Evolutionary conservation across 2,888 invertebrate genomes (phyloP).

Genomic region (Eutolmus rufibarbis): DNA sequence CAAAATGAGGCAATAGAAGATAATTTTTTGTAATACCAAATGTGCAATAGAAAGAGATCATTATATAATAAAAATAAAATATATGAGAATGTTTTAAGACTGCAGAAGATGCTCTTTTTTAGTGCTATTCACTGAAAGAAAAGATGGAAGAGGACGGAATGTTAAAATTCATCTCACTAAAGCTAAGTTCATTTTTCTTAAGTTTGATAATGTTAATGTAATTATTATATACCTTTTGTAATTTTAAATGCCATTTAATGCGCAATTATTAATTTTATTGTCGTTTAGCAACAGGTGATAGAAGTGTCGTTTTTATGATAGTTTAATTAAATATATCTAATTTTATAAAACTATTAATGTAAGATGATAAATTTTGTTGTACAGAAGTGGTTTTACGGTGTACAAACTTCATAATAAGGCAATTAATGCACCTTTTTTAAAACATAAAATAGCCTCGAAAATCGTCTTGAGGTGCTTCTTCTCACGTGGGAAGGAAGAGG

Average conservation of each 20-base stretch:
- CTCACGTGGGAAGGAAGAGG: not conserved
- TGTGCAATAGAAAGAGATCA: slow-evolving; percentile 48
- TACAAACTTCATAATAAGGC: not conserved
- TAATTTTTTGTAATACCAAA: slow-evolving; percentile 43
- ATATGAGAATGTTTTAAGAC: slow-evolving; percentile 40
- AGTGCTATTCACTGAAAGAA: not conserved
- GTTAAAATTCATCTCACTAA: not conserved
- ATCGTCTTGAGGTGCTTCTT: not conserved
- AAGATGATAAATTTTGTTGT: not conserved
- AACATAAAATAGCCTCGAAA: not conserved
- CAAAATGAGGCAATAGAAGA: slow-evolving; percentile 44
- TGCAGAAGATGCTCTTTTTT: not conserved
- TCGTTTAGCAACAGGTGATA: not conserved
- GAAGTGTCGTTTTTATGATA: not conserved
- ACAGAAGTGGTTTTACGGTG: not conserved
- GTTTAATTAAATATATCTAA: too few species aligned
- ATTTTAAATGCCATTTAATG: too few species aligned
- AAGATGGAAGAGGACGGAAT: not conserved
- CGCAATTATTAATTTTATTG: not conserved
- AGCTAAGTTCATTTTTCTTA: not conserved
- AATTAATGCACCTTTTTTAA: not conserved
- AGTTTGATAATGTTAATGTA: not conserved
- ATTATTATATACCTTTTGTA: not conserved
- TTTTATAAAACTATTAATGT: not conserved
- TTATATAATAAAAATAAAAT: slow-evolving; percentile 48